Percentiles rank a stretch among this genome's conserved stretches.
Evolutionary conservation across 2,797 vertebrate species (phyloP).

Genomic region (Naso thynnoides): DNA sequence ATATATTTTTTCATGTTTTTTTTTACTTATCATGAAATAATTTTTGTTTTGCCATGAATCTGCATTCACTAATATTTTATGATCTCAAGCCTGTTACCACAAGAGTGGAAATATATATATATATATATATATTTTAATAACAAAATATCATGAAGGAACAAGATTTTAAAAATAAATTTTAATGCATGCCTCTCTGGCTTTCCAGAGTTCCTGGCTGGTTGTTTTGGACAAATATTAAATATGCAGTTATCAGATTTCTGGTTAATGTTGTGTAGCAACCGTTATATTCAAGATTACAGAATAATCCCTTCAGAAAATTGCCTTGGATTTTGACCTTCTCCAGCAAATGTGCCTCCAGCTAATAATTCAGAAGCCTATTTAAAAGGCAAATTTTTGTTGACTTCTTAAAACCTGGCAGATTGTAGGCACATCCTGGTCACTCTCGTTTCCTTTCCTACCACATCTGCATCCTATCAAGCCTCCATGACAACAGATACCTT

Average conservation of each 20-base stretch:
- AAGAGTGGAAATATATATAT: too few relatives aligned
- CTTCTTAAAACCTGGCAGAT: neutral
- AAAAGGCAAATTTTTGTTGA: neutral
- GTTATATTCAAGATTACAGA: neutral
- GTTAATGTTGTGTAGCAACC: neutral
- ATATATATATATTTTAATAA: too few relatives aligned
- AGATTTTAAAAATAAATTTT: neutral
- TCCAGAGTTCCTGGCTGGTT: neutral
- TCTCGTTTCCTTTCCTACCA: neutral
- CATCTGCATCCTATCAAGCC: neutral
- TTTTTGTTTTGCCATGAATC: neutral
- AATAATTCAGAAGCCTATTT: neutral
- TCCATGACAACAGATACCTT: neutral
- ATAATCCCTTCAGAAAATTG: neutral
- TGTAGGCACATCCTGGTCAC: too few relatives aligned
- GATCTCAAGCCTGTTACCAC: neutral
- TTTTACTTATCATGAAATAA: neutral
- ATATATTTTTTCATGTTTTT: neutral
- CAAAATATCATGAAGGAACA: neutral
- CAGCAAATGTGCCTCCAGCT: neutral
- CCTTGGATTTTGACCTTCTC: neutral
- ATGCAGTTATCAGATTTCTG: neutral
- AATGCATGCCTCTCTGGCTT: neutral
- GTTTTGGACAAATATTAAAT: constrained; percentile 2
- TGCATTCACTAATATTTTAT: neutral